These are phyloP conservation scores for Aleiodes testaceus DNA, from an alignment of 2,888 invertebrate species.

Conservation along the genomic window DNA sequence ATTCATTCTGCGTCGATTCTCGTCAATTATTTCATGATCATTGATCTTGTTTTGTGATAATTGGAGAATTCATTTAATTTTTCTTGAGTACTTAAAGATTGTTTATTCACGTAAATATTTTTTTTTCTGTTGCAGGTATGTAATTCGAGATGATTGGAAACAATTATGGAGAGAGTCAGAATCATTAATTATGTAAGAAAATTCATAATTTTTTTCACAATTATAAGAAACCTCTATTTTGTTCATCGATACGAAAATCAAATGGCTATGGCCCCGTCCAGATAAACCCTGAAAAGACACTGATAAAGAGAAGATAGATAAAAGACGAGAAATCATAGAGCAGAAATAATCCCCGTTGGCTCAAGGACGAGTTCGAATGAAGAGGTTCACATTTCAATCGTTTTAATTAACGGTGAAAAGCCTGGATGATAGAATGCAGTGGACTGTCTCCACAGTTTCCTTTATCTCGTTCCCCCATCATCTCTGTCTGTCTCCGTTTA, in stretches of 20 bases:
- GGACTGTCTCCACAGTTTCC: constrained; percentile 13
- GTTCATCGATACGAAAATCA: too few relatives aligned
- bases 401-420: constrained; percentile 58
- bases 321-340: constrained; percentile 28
- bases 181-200: constrained; percentile 21
- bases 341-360: constrained; percentile 15
- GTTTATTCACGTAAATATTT: background rate
- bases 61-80: constrained; percentile 39
- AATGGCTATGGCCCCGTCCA: background rate
- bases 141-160: constrained; percentile 38
- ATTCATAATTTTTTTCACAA: too few relatives aligned
- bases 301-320: background rate
- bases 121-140: constrained; percentile 57
- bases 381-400: constrained; percentile 51
- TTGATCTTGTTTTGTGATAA: constrained; percentile 43
- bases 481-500: constrained; percentile 8
- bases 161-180: constrained; percentile 38
- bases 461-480: constrained; percentile 16
- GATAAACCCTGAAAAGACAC: background rate
- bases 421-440: constrained; percentile 50
- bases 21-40: constrained; percentile 42
- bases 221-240: too few relatives aligned
- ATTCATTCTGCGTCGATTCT: constrained; percentile 14
- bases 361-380: constrained; percentile 14
- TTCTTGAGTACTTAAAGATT: constrained; percentile 20